These are phyloP conservation scores for Mormyrus iriodes DNA, from an alignment of 2,113 vertebrate species.

Conservation along the genomic window DNA sequence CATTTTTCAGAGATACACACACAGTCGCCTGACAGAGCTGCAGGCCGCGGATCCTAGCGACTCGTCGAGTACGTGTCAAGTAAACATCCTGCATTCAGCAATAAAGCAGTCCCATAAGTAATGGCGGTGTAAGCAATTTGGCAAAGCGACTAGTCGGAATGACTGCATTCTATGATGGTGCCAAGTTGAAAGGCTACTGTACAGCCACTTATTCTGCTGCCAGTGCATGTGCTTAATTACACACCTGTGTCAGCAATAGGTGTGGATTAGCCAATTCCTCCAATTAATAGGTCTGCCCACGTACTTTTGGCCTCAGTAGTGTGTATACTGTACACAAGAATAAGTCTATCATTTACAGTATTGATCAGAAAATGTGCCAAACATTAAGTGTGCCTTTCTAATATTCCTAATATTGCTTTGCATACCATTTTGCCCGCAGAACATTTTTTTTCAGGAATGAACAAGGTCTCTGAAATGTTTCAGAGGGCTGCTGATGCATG, in stretches of 20 bases:
- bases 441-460: not conserved
- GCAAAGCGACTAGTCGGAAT: not conserved
- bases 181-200: not conserved
- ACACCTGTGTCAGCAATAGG: not conserved
- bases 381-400: not conserved
- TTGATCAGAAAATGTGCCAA: not conserved
- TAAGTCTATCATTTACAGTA: not conserved
- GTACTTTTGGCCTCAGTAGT: not conserved
- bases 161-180: not conserved
- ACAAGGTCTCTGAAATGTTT: not conserved
- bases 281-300: not conserved
- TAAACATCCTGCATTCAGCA: not conserved
- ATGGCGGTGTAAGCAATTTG: not conserved
- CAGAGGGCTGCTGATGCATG: not conserved
- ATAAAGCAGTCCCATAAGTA: not conserved
- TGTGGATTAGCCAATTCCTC: not conserved
- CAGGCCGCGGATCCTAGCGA: not conserved
- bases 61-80: not conserved
- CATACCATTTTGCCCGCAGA: not conserved
- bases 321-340: not conserved
- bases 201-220: not conserved
- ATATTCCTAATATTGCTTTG: not conserved
- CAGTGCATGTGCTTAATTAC: not conserved
- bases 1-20: not conserved
- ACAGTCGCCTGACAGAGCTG: not conserved